phyloP scores from a whole-genome alignment of 2,888 invertebrate genomes.

The Drosophila kanekoi region DNA sequence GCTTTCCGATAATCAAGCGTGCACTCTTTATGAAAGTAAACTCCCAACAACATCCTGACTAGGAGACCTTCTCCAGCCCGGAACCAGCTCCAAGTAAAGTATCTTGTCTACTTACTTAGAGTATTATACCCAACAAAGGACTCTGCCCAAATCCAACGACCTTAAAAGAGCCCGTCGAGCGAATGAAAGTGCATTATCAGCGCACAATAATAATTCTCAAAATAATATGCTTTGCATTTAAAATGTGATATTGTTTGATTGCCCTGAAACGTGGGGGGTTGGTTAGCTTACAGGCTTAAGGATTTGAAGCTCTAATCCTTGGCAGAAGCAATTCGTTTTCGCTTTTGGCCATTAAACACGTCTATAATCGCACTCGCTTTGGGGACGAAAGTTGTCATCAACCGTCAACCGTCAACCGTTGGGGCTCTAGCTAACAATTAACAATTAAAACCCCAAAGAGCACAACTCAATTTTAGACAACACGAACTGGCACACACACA shows the following conservation, averaged over 20 bases:
- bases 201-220: neutral
- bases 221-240: slow-evolving; percentile 8
- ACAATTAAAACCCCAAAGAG: slow-evolving; percentile 80
- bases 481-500: slow-evolving; percentile 27
- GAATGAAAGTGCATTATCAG: slow-evolving; percentile 14
- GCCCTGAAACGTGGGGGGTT: slow-evolving; percentile 6
- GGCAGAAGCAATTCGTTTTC: slow-evolving; percentile 2
- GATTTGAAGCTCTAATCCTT: slow-evolving; percentile 20
- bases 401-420: slow-evolving; percentile 51
- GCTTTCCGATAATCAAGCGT: no score
- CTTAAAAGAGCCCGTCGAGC: neutral
- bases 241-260: slow-evolving; percentile 27
- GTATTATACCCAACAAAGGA: neutral
- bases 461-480: slow-evolving; percentile 75
- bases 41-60: no score
- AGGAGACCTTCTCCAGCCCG: no score
- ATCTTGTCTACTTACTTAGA: no score
- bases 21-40: neutral
- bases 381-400: slow-evolving; percentile 61
- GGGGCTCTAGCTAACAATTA: slow-evolving; percentile 71
- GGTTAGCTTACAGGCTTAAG: slow-evolving; percentile 21
- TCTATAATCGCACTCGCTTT: slow-evolving; percentile 46
- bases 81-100: no score
- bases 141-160: neutral
- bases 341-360: slow-evolving; percentile 48